Evolutionary conservation across 2,888 invertebrate species (phyloP).

Genomic region (Rhingia campestris): DNA sequence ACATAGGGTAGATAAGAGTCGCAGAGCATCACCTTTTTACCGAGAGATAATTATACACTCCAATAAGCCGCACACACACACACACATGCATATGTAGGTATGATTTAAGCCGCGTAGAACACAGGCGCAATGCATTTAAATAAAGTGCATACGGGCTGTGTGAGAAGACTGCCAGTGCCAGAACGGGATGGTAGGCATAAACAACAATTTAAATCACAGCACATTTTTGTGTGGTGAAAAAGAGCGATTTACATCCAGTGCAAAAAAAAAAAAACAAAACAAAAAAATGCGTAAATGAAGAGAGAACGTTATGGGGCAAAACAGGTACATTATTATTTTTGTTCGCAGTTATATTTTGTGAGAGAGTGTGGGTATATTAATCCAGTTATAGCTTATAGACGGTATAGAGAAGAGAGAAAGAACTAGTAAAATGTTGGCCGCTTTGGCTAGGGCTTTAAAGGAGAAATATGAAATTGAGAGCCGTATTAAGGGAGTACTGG

Average conservation of each 20-base stretch:
- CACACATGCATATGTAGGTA: too few species aligned
- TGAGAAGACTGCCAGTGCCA: not conserved
- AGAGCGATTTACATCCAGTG: not conserved
- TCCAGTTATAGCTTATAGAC: slow-evolving; percentile 1
- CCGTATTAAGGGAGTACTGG: slow-evolving; percentile 1
- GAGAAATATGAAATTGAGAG: slow-evolving; percentile 22
- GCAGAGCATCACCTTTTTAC: slow-evolving; percentile 33
- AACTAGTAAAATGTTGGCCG: not conserved
- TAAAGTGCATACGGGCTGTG: slow-evolving; percentile 28
- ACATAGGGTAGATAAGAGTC: not conserved
- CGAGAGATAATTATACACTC: slow-evolving; percentile 42
- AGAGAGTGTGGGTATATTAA: slow-evolving; percentile 36
- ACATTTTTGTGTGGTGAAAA: not conserved
- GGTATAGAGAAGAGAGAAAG: slow-evolving; percentile 20
- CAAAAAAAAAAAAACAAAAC: not conserved
- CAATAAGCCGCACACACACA: slow-evolving; percentile 9
- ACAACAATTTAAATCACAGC: slow-evolving; percentile 39
- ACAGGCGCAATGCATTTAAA: slow-evolving; percentile 54
- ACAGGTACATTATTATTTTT: slow-evolving; percentile 32
- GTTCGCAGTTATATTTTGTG: not conserved
- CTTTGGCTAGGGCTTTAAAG: not conserved
- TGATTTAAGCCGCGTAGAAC: not conserved
- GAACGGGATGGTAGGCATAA: slow-evolving; percentile 16
- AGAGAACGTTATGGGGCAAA: slow-evolving; percentile 17
- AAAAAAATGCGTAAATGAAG: slow-evolving; percentile 6